phyloP scores from a whole-genome alignment of 2,113 vertebrate genomes.

The Lophotis ruficrista region DNA sequence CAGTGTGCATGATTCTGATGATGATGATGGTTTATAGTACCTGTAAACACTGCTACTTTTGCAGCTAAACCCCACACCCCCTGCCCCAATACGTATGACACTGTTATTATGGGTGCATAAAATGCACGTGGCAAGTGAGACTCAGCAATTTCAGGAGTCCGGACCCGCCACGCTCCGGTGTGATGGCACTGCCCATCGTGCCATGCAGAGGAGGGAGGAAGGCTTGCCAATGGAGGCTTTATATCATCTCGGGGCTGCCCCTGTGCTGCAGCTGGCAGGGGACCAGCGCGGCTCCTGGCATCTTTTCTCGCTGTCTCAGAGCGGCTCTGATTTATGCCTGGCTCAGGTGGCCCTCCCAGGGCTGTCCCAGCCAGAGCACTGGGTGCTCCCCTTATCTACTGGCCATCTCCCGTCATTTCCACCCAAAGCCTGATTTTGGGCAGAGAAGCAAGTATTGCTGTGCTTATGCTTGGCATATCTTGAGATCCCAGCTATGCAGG shows the following conservation, averaged over 20 bases:
- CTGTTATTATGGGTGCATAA: not conserved
- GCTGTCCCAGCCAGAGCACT: not conserved
- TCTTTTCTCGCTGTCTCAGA: not conserved
- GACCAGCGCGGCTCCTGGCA: not conserved
- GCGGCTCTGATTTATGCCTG: not conserved
- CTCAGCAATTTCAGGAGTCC: not conserved
- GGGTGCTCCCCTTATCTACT: not conserved
- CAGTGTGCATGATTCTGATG: not conserved
- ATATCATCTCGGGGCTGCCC: not conserved
- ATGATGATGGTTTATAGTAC: not conserved
- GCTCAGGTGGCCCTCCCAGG: not conserved
- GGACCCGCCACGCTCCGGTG: not conserved
- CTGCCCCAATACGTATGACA: rapidly evolving
- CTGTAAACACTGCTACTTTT: not conserved
- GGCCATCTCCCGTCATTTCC: not conserved
- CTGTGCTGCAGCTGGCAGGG: not conserved
- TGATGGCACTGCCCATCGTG: not conserved
- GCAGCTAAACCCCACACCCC: not conserved
- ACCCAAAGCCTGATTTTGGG: not conserved
- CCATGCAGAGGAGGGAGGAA: not conserved
- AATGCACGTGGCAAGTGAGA: not conserved
- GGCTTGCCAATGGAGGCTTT: not conserved
- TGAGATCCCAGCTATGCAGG: not conserved
- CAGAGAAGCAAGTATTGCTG: not conserved
- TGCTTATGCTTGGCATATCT: not conserved